Evolutionary conservation across 92 coral and sea anemone genomes (phyloP).

Genomic region (Palythoa caribaeorum): DNA sequence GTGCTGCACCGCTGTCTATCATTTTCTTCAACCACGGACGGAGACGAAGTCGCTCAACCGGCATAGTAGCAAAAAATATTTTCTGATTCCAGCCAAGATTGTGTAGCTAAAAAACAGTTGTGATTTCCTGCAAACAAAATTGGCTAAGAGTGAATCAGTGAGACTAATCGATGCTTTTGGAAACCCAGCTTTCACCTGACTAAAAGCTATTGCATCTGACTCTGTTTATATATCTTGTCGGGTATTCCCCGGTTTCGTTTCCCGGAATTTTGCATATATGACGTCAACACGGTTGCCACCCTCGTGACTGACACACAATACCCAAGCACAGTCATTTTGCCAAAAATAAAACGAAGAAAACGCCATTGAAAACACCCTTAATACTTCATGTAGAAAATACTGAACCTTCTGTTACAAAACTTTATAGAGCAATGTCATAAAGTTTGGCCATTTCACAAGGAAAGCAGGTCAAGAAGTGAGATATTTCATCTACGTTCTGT

Average conservation of each 20-base stretch:
- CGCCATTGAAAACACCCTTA: neutral
- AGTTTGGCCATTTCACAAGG: neutral
- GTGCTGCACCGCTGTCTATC: conserved; percentile 72
- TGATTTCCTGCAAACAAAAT: neutral
- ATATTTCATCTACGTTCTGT: neutral
- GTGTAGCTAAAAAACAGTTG: neutral
- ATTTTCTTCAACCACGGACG: conserved; percentile 93
- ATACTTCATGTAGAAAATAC: too few relatives aligned
- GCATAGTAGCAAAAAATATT: conserved; percentile 67
- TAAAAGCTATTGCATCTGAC: neutral
- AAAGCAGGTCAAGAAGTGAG: neutral
- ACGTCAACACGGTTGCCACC: conserved; percentile 33
- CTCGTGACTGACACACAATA: conserved; percentile 23
- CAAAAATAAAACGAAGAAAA: neutral
- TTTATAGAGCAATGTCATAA: neutral
- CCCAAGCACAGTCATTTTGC: conserved; percentile 14
- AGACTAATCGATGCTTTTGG: neutral
- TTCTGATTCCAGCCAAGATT: neutral
- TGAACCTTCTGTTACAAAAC: neutral
- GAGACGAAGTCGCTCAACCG: conserved; percentile 91
- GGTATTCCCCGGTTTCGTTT: conserved; percentile 70
- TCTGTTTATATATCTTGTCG: conserved; percentile 1
- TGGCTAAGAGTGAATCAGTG: neutral
- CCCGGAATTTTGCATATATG: conserved; percentile 67
- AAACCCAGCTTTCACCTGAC: conserved; percentile 1